phyloP scores from a whole-genome alignment of 1,140 invertebrate species.

The Brevipalpus yothersi region DNA sequence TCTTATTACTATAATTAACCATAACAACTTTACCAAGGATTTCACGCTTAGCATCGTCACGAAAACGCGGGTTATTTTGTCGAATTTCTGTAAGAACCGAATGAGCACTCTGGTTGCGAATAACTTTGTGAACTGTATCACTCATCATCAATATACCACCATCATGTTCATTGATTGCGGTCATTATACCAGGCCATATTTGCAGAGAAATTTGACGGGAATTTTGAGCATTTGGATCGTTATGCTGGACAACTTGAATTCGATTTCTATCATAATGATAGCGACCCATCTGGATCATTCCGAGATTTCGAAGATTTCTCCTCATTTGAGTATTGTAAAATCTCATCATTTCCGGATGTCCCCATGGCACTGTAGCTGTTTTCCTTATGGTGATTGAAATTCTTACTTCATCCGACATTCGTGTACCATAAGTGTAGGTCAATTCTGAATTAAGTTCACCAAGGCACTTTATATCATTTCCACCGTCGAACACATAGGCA shows the following conservation, averaged over 20 bases:
- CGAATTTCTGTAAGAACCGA: neutral
- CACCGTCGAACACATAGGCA: slow-evolving; percentile 9
- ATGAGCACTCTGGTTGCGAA: slow-evolving; percentile 22
- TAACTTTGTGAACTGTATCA: slow-evolving; percentile 48
- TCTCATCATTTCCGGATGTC: neutral
- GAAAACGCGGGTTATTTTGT: neutral
- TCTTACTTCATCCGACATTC: neutral
- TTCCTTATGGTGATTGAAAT: slow-evolving; percentile 7
- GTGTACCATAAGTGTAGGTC: too few species aligned
- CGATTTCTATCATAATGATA: neutral
- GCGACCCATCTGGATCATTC: neutral
- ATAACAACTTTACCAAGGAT: slow-evolving; percentile 18
- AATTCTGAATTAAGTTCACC: neutral
- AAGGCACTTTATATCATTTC: slow-evolving; percentile 8
- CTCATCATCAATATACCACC: slow-evolving; percentile 36
- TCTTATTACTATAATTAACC: slow-evolving; percentile 26
- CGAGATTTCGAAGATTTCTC: neutral
- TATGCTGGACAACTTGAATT: neutral
- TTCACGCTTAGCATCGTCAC: slow-evolving; percentile 1
- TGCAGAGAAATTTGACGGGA: slow-evolving; percentile 1
- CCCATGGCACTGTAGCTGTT: neutral
- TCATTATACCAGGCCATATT: slow-evolving; percentile 26
- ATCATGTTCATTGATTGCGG: slow-evolving; percentile 52
- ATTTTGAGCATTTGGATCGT: neutral
- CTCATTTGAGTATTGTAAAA: slow-evolving; percentile 5